Evolutionary conservation across 2,797 vertebrate species (phyloP).

Genomic region (Silurus lanzhouensis): DNA sequence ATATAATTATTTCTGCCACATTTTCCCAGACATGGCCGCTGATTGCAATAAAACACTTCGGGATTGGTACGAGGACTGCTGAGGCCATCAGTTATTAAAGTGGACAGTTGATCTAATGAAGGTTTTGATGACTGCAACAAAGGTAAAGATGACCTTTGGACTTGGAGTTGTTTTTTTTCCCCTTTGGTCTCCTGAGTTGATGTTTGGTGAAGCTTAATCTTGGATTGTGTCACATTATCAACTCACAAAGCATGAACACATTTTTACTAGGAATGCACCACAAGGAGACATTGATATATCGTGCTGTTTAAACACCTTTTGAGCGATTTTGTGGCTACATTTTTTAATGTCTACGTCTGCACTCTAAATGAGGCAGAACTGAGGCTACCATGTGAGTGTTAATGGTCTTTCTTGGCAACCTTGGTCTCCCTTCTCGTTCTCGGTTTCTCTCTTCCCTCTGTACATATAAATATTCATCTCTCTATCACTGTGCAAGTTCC

Average conservation of each 20-base stretch:
- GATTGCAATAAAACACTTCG: slow-evolving; percentile 78
- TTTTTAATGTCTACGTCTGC: slow-evolving; percentile 18
- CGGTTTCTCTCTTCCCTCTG: neutral
- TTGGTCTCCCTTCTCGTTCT: slow-evolving; percentile 2
- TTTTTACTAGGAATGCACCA: neutral
- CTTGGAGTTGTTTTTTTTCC: neutral
- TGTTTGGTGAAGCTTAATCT: slow-evolving; percentile 4
- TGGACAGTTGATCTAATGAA: slow-evolving; percentile 47
- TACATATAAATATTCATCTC: slow-evolving; percentile 2
- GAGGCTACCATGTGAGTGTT: neutral
- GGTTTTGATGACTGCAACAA: slow-evolving; percentile 27
- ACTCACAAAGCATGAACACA: neutral
- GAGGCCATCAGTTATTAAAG: slow-evolving; percentile 41
- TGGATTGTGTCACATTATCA: slow-evolving; percentile 11
- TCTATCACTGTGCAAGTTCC: slow-evolving; percentile 22
- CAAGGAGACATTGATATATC: slow-evolving; percentile 32
- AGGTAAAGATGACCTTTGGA: slow-evolving; percentile 14
- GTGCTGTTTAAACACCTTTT: slow-evolving; percentile 2
- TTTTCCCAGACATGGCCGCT: slow-evolving; percentile 75
- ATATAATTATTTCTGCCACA: slow-evolving; percentile 78
- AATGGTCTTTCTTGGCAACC: slow-evolving; percentile 10
- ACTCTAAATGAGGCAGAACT: slow-evolving; percentile 41
- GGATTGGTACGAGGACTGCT: slow-evolving; percentile 38
- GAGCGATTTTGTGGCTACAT: slow-evolving; percentile 12
- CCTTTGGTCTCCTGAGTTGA: neutral